Conservation (phyloP, 1,140 invertebrate genomes). For the Drosophila sturtevanti region DNA sequence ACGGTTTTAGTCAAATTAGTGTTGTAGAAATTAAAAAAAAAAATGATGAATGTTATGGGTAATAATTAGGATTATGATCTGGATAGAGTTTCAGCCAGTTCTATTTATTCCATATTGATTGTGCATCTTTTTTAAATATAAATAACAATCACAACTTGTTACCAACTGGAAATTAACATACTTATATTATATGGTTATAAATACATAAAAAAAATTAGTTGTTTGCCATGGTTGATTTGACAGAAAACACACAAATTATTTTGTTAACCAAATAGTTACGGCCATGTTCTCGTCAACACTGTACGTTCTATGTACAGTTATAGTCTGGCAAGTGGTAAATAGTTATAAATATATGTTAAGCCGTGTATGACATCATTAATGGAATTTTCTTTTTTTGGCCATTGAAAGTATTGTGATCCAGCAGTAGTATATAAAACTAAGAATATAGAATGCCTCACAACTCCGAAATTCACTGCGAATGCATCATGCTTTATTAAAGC, state of each 20-base stretch:
- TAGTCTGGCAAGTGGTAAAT: background rate
- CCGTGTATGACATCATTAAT: background rate
- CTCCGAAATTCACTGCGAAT: slow-evolving; percentile 12
- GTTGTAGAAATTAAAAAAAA: too few species aligned
- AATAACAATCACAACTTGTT: too few species aligned
- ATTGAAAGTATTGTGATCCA: background rate
- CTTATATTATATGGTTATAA: background rate
- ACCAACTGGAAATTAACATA: too few species aligned
- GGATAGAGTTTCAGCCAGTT: too few species aligned
- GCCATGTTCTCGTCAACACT: background rate
- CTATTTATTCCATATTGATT: too few species aligned
- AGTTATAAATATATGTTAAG: background rate
- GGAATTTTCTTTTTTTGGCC: background rate
- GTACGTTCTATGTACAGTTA: background rate
- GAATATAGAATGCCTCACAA: slow-evolving; percentile 27
- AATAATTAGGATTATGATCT: too few species aligned
- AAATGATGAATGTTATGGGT: too few species aligned
- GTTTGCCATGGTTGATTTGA: background rate
- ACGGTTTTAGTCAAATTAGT: too few species aligned
- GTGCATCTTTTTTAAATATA: too few species aligned
- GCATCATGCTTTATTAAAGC: slow-evolving; percentile 27
- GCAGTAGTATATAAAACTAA: slow-evolving; percentile 25
- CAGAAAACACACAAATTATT: background rate
- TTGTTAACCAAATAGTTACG: background rate
- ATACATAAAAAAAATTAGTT: background rate